Conservation (phyloP, 2,113 vertebrate genomes). For the Microcebus tavaratra region DNA sequence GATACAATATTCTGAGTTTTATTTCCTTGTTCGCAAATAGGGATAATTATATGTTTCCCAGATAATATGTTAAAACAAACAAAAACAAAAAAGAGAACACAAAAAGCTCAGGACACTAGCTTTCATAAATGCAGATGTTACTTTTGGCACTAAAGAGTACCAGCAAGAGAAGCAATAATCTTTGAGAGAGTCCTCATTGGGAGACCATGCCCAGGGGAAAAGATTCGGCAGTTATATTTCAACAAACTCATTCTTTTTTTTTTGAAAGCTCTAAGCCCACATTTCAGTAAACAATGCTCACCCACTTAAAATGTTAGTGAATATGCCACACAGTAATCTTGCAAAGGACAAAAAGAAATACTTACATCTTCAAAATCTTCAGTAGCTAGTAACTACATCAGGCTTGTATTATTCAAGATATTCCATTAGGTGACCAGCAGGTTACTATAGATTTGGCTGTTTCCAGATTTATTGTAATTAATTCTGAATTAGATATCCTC, state of each 20-base stretch:
- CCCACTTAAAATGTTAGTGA: neutral
- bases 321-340: neutral
- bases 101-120: neutral
- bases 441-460: neutral
- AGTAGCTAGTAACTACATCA: neutral
- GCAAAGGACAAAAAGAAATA: neutral
- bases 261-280: neutral
- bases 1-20: neutral
- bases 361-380: neutral
- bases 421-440: neutral
- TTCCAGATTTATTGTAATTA: neutral
- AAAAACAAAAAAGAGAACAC: neutral
- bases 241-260: neutral
- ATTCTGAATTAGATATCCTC: neutral
- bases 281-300: neutral
- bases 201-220: neutral
- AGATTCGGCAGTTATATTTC: neutral
- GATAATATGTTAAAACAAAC: neutral
- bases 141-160: neutral
- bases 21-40: neutral
- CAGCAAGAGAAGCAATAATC: neutral
- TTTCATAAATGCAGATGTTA: neutral
- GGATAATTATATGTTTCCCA: neutral
- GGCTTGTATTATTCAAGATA: neutral
- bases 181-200: neutral